Evolutionary conservation across 2,797 vertebrate genomes (phyloP), one percentile per base, ranked within the genome.

Genomic region (Intellagama lesueurii): DNA sequence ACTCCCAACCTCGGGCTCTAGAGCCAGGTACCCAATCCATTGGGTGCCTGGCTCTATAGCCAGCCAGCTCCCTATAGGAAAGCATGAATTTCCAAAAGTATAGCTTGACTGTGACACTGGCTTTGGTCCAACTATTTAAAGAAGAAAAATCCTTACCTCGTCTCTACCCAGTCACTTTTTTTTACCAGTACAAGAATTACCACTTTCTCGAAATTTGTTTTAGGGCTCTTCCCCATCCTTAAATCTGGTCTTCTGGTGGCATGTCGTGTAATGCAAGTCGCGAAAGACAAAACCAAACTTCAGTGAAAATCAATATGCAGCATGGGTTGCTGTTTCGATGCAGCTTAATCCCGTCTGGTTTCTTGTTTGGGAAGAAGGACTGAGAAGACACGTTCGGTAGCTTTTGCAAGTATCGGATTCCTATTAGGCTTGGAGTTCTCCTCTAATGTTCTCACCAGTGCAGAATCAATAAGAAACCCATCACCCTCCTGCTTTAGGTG

Each of bases 351-450:
- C 47, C 4, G 1, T 30, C 60, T 24, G 3, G 12, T 32, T 49
- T 32, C 66, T 70, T 12, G 26, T 56, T 35, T 30, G 66, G 76
- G 49, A 7, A 24, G 16, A 64, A 22, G 60, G 2, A 64, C 19
- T 14, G 9, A 2, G 9, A 22, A 52, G 3, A 32, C 22, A 14
- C 17, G 30, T 75, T 60, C 60, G 73, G 26, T 44, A 73, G 9
- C 49, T 16, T 44, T 56, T 72, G 49, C 69, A 30, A 30, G 28
- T 44, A 73, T 60, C 72, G 79, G 69, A 44, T 87, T 81, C 35
- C 79, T 44, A 73, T 87, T 87, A 87, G 28, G 16, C 35, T 69
- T n/a, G 26, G 78, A 64, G 32, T 44, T 87, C n/a, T 52, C 32
- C 52, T 64, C 9, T n/a, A 81, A 81, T 7, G 11, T 81, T 87